Percentiles rank a stretch among this genome's conserved stretches.
phyloP scores from a whole-genome alignment of 2,797 vertebrate species.

The Tragopan temminckii region DNA sequence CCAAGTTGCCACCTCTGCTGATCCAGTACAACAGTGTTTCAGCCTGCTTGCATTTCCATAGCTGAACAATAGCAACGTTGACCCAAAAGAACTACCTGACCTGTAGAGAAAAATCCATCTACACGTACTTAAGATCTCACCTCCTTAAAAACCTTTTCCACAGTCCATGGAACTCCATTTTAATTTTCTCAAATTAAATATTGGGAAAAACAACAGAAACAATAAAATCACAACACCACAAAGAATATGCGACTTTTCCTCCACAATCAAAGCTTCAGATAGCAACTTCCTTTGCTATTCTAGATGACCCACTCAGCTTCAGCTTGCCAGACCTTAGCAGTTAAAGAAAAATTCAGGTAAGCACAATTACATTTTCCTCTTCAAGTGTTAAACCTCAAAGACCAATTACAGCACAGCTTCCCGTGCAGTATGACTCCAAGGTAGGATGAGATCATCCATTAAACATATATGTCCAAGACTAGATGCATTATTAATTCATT shows the following conservation, averaged over 20 bases:
- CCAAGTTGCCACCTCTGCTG: background rate
- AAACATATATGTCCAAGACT: slow-evolving; percentile 53
- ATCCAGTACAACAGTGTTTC: background rate
- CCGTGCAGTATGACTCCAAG: slow-evolving; percentile 29
- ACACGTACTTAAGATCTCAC: background rate
- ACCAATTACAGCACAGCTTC: slow-evolving; percentile 36
- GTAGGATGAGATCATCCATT: slow-evolving; percentile 59
- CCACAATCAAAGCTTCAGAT: background rate
- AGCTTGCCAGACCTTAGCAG: background rate
- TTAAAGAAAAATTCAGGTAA: background rate
- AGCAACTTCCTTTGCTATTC: background rate
- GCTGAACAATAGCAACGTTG: background rate
- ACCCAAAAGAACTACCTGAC: background rate
- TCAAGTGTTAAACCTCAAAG: slow-evolving; percentile 25
- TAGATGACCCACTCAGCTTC: background rate
- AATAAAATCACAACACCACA: background rate
- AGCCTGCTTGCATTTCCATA: background rate
- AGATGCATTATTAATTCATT: slow-evolving; percentile 68
- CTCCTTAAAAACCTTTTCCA: background rate
- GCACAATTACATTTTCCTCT: slow-evolving; percentile 14
- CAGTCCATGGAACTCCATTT: background rate
- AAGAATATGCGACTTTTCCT: background rate
- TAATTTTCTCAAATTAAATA: background rate
- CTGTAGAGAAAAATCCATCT: background rate
- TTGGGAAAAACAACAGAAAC: background rate